phyloP scores from a whole-genome alignment of 1,140 invertebrate species.

The Drosophila mauritiana region DNA sequence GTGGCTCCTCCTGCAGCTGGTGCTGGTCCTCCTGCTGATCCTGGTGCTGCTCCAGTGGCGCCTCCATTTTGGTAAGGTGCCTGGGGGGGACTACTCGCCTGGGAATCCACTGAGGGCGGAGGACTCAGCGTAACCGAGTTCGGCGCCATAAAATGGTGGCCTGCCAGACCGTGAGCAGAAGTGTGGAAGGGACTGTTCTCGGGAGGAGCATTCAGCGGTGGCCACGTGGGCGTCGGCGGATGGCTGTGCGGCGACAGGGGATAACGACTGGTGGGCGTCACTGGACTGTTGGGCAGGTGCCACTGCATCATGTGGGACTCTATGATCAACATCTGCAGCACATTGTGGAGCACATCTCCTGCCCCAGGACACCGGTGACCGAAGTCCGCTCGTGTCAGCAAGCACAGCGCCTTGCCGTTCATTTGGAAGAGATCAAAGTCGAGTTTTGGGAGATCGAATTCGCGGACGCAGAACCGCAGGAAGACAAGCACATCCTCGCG shows the following conservation, averaged over 20 bases:
- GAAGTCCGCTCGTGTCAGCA: conserved; percentile 95
- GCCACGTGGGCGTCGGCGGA: conserved; percentile 91
- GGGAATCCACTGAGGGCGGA: conserved; percentile 94
- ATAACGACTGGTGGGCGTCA: conserved; percentile 92
- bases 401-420: conserved; percentile 97
- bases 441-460: conserved; percentile 96
- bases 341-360: conserved; percentile 97
- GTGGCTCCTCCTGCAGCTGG: conserved; percentile 10
- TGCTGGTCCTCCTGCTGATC: conserved; percentile 11
- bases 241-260: conserved; percentile 92
- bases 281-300: conserved; percentile 92
- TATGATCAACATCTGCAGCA: conserved; percentile 93
- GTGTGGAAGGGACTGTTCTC: conserved; percentile 87
- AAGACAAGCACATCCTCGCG: conserved; percentile 95
- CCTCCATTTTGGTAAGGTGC: conserved; percentile 60
- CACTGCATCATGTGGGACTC: conserved; percentile 91
- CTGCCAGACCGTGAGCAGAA: conserved; percentile 85
- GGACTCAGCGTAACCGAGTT: conserved; percentile 95
- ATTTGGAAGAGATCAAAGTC: conserved; percentile 98
- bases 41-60: conserved; percentile 9
- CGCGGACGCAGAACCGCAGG: conserved; percentile 95
- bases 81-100: conserved; percentile 93
- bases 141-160: conserved; percentile 88
- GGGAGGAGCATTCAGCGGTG: conserved; percentile 86
- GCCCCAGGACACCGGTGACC: conserved; percentile 95